phyloP scores from a whole-genome alignment of 2,113 vertebrate species.

The Nannobrachium achirus region DNA sequence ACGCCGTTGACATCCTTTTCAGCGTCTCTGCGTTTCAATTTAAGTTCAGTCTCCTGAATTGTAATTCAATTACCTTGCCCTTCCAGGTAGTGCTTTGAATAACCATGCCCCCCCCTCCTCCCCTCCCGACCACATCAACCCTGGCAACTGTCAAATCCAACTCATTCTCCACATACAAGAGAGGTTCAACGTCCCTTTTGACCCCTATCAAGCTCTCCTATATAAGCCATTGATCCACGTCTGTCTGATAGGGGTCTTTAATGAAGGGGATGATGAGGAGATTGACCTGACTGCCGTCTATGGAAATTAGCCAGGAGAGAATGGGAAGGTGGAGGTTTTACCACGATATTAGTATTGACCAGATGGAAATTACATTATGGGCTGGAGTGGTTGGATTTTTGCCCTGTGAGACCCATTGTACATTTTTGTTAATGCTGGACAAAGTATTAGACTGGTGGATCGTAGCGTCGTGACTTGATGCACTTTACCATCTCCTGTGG shows the following conservation, averaged over 20 bases:
- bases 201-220: slow-evolving; percentile 57
- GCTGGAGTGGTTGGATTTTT: too few species aligned
- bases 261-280: slow-evolving; percentile 64
- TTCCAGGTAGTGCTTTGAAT: slow-evolving; percentile 14
- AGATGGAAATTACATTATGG: slow-evolving; percentile 48
- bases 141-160: background rate
- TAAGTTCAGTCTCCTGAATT: slow-evolving; percentile 10
- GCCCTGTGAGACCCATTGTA: too few species aligned
- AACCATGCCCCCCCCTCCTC: slow-evolving; percentile 2
- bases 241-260: slow-evolving; percentile 56
- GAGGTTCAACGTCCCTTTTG: slow-evolving; percentile 33
- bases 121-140: background rate
- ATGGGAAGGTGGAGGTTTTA: slow-evolving; percentile 59
- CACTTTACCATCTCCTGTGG: too few species aligned
- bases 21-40: slow-evolving; percentile 16
- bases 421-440: too few species aligned
- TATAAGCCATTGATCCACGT: slow-evolving; percentile 66
- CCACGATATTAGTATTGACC: slow-evolving; percentile 69
- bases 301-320: slow-evolving; percentile 54
- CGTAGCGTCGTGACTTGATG: too few species aligned
- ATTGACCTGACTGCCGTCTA: slow-evolving; percentile 52
- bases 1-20: background rate
- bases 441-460: too few species aligned
- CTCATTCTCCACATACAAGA: slow-evolving; percentile 31
- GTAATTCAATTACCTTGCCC: slow-evolving; percentile 5